Base-by-base conservation (phyloP, 2,888 invertebrate species). In the Halictus ligatus region DNA sequence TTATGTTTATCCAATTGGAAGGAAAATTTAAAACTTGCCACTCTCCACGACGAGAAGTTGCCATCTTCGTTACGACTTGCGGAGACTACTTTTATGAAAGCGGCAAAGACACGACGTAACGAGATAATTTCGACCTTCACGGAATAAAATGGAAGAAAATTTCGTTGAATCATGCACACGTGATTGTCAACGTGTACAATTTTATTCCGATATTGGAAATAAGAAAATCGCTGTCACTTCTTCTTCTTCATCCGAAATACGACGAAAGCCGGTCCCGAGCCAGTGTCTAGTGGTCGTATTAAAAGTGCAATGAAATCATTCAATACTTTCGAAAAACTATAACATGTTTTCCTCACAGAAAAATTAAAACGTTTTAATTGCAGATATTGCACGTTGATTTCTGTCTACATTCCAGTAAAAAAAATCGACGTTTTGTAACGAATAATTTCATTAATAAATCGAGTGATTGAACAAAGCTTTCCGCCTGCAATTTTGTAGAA, bases 1-100 rank as follows among this genome's bases (percentile, higher is more conserved):
- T 83, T 78, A 75, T 87, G 90, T 89, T 92, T 88, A 89, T 90
- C 88, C 87, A 86, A 90, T 91, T 84, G 86, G 87, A 90, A 89
- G 88, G 82, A 89, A 86, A 91, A 89, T 89, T 90, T 88, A 79
- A 91, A 91, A 91, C 90, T 92, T 92, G 88, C 90, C 90, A 90
- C 92, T 91, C 87, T 85, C 87, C 54, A 64, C 85, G 50, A 80
- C 76, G 40, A 50, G 83, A 88, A 88, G 80, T 87, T 90, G 80
- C 67, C 78, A 35, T 64, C 64, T 64, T 64, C 80, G 84, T 88
- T 89, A 87, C 81, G 85, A 75, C 71, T 81, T 64, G 80, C 80
- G 64, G 50, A 78, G 75, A 78, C 79, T 64, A 84, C 76, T 83
- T 84, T 35, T n/a, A 71, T n/a, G 71, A 71, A 72, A 48, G 78